phyloP scores from a whole-genome alignment of 2,888 invertebrate species.

The Tyria jacobaeae region DNA sequence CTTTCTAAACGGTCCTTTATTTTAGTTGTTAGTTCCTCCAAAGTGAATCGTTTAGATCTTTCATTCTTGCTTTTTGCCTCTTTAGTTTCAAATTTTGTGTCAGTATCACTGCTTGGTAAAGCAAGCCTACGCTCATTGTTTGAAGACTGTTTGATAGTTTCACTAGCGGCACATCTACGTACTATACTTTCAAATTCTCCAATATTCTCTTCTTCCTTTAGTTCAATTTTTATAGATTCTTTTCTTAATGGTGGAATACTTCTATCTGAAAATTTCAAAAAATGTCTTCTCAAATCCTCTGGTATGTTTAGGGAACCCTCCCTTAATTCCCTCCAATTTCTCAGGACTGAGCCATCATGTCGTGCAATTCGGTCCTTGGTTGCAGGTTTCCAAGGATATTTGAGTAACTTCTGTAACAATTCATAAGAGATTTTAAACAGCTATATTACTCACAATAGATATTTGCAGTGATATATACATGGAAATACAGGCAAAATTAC shows the following conservation, averaged over 20 bases:
- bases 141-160: slow-evolving; percentile 22
- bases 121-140: slow-evolving; percentile 24
- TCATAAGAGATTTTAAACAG: neutral
- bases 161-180: slow-evolving; percentile 68
- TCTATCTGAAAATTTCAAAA: slow-evolving; percentile 89
- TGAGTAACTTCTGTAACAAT: slow-evolving; percentile 87
- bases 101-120: slow-evolving; percentile 18
- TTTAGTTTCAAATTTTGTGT: slow-evolving; percentile 20
- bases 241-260: slow-evolving; percentile 76
- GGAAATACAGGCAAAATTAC: neutral
- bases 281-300: slow-evolving; percentile 84
- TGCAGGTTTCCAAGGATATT: slow-evolving; percentile 88
- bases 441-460: neutral
- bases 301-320: slow-evolving; percentile 83
- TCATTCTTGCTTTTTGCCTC: slow-evolving; percentile 33
- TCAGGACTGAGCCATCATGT: slow-evolving; percentile 89
- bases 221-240: slow-evolving; percentile 70
- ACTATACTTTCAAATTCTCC: slow-evolving; percentile 84
- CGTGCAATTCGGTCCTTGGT: slow-evolving; percentile 84
- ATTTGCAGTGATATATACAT: too few species aligned
- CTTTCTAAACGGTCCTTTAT: slow-evolving; percentile 69
- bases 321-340: slow-evolving; percentile 90
- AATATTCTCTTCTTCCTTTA: slow-evolving; percentile 63
- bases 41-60: slow-evolving; percentile 64
- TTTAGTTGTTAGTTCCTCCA: slow-evolving; percentile 71